phyloP scores from a whole-genome alignment of 2,888 invertebrate species.

The Mechanitis messenoides region DNA sequence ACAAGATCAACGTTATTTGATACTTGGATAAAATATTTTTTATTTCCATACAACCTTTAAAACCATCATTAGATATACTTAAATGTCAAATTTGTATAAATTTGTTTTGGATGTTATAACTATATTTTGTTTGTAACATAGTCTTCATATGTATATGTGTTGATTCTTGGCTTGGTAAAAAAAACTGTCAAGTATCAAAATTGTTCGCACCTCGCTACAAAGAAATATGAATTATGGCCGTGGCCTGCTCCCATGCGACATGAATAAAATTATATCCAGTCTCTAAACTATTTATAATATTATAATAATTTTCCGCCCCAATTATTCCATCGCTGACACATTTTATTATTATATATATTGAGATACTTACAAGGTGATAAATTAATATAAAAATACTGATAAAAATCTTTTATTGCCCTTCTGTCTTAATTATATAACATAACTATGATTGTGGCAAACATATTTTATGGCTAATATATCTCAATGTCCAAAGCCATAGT shows the following conservation, averaged over 20 bases:
- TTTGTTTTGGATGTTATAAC: too few species aligned
- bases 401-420: slow-evolving; percentile 18
- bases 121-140: too few species aligned
- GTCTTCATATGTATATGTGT: too few species aligned
- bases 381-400: slow-evolving; percentile 6
- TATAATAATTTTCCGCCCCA: slow-evolving; percentile 73
- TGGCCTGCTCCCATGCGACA: slow-evolving; percentile 60
- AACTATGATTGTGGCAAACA: background rate
- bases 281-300: slow-evolving; percentile 74
- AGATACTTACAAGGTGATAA: slow-evolving; percentile 55
- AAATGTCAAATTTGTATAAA: too few species aligned
- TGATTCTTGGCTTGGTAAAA: too few species aligned
- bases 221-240: slow-evolving; percentile 68
- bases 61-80: too few species aligned
- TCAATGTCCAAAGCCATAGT: background rate
- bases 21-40: slow-evolving; percentile 32
- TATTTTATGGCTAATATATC: background rate
- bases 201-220: slow-evolving; percentile 31
- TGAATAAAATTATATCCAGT: slow-evolving; percentile 64
- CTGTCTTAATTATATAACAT: slow-evolving; percentile 8
- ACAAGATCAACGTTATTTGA: slow-evolving; percentile 41
- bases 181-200: slow-evolving; percentile 51
- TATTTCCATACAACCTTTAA: too few species aligned
- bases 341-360: slow-evolving; percentile 72
- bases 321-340: slow-evolving; percentile 70